Evolutionary conservation across 92 coral and sea anemone species (phyloP).

Genomic region (Epizoanthus scotinus): DNA sequence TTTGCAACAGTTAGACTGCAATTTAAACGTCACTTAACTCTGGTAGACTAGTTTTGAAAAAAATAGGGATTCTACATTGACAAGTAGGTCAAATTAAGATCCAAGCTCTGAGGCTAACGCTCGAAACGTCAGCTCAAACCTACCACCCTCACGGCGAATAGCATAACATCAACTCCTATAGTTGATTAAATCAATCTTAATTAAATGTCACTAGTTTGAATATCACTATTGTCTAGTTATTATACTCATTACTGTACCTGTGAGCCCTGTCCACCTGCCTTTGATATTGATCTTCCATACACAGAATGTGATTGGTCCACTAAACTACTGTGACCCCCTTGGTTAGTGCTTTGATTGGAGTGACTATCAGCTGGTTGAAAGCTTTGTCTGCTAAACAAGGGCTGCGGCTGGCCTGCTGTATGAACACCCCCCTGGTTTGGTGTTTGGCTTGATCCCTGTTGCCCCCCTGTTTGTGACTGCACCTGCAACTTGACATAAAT

Average conservation of each 20-base stretch:
- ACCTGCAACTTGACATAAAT: slow-evolving; percentile 6
- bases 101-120: too few species aligned
- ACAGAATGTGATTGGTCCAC: slow-evolving; percentile 17
- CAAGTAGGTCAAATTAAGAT: too few species aligned
- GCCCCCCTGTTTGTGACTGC: slow-evolving; percentile 4
- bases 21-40: too few species aligned
- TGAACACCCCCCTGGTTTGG: slow-evolving; percentile 7
- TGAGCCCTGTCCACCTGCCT: slow-evolving; percentile 18
- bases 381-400: neutral
- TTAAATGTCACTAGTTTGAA: neutral
- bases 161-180: too few species aligned
- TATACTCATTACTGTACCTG: slow-evolving; percentile 25
- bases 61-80: too few species aligned
- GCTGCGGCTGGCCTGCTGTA: neutral
- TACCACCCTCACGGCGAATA: too few species aligned
- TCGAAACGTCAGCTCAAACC: too few species aligned
- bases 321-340: neutral
- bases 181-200: too few species aligned
- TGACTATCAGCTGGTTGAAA: slow-evolving; percentile 1
- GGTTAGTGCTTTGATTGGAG: slow-evolving; percentile 10
- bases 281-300: neutral
- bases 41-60: too few species aligned
- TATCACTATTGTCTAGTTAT: too few species aligned
- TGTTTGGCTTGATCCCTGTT: slow-evolving; percentile 11
- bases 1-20: too few species aligned